phyloP scores from a whole-genome alignment of 2,113 vertebrate species.

The Microtus oregoni region DNA sequence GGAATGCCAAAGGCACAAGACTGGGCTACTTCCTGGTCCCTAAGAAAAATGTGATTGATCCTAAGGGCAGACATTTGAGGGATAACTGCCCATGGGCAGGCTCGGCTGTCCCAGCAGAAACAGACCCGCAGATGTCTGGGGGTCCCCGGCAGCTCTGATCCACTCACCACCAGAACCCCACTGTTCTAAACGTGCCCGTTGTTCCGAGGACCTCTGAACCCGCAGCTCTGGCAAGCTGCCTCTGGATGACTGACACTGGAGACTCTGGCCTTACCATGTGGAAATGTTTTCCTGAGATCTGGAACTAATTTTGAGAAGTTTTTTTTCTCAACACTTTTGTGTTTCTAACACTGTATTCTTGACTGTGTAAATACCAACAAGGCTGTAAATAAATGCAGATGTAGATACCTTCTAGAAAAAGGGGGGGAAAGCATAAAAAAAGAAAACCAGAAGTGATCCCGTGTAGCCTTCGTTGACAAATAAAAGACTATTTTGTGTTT shows the following conservation, averaged over 20 bases:
- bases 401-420: slow-evolving; percentile 97
- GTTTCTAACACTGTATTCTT: slow-evolving; percentile 95
- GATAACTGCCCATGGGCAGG: neutral
- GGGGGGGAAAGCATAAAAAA: slow-evolving; percentile 75
- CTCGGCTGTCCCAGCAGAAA: slow-evolving; percentile 66
- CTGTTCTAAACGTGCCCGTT: slow-evolving; percentile 77
- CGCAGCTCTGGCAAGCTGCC: slow-evolving; percentile 80
- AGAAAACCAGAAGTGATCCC: slow-evolving; percentile 91
- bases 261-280: slow-evolving; percentile 88
- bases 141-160: slow-evolving; percentile 38
- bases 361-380: slow-evolving; percentile 95
- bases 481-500: slow-evolving; percentile 99
- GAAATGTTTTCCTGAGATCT: slow-evolving; percentile 89
- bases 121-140: slow-evolving; percentile 54
- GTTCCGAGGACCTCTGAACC: slow-evolving; percentile 83
- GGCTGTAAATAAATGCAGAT: slow-evolving; percentile 99
- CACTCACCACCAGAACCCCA: slow-evolving; percentile 75
- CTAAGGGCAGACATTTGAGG: slow-evolving; percentile 52
- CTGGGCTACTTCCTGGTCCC: slow-evolving; percentile 46
- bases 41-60: slow-evolving; percentile 55
- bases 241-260: slow-evolving; percentile 84
- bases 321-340: slow-evolving; percentile 89
- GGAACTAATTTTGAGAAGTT: slow-evolving; percentile 90
- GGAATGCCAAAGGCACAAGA: slow-evolving; percentile 73
- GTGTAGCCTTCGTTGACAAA: slow-evolving; percentile 98